Evolutionary conservation across 92 coral and sea anemone genomes (phyloP), one percentile per base, ranked within the genome.

Genomic region (Phenganax stokvisi): DNA sequence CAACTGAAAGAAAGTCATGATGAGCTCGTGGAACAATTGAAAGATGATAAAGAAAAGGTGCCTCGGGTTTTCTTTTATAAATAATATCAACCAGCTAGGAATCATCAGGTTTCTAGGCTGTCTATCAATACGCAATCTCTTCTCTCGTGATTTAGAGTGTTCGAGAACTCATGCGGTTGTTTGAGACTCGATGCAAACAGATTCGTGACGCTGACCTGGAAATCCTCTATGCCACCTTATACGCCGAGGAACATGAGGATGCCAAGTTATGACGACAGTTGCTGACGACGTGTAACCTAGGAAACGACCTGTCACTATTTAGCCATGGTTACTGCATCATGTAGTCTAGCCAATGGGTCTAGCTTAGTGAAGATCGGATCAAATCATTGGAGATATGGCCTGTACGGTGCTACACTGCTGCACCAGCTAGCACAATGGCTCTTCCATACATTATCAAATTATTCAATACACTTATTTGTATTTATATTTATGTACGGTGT

Each of bases 31-130:
- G 92, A 91, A 9, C 27, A 70, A 9, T 78, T 94, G 10, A 87
- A 88, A 44, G 84, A 87, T 31, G 97, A 89, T 86, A 92, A 86
- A 75, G 87, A 92, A 51, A 92, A 90, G 86, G 98, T 94, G 28
- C 47, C 47, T 5, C 5, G 47, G 5, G 47, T 59, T 59, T 59
- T 59, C 3, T 0, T 20, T 20, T 20, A 20, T 20, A 20, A 20
- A 13, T 1, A 25, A 6, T 13, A 59, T 59, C 7, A 59, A 59
- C 27, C 16, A 59, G 65, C 65, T 1, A 13, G 16, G 16, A 59
- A 59, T 59, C 3, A 7, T 59, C 65, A 13, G 16, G 3, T 13
- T 59, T 59, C n/a, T 59, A 59, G 65, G 65, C 16, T 13, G 27
- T 59, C 7, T 25, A 2, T 51, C 30, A 5, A 72, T 54, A 67